phyloP scores from a whole-genome alignment of 2,797 vertebrate genomes.

The Helostoma temminkii region DNA sequence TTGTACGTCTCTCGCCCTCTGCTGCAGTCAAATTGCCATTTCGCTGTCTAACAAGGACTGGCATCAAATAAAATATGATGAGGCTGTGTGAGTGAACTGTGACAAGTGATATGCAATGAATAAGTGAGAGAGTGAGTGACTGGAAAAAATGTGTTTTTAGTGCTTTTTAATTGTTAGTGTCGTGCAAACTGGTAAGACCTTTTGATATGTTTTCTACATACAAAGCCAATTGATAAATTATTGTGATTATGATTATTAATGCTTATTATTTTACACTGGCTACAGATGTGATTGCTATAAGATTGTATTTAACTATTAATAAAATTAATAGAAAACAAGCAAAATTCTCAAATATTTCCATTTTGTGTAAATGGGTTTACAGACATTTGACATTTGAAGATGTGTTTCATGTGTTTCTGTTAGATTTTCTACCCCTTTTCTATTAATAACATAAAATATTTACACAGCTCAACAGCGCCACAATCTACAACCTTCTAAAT shows the following conservation, averaged over 20 bases:
- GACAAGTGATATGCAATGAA: not conserved
- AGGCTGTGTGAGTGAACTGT: slow-evolving; percentile 22
- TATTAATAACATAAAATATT: too few relatives aligned
- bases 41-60: slow-evolving; percentile 77
- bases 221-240: slow-evolving; percentile 2
- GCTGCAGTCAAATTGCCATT: slow-evolving; percentile 79
- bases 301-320: not conserved
- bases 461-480: too few relatives aligned
- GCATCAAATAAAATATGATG: slow-evolving; percentile 43
- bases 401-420: too few relatives aligned
- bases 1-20: slow-evolving; percentile 79
- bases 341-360: too few relatives aligned
- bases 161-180: slow-evolving; percentile 4
- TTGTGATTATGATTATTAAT: slow-evolving; percentile 3
- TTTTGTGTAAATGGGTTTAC: too few relatives aligned
- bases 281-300: slow-evolving; percentile 4
- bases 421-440: too few relatives aligned
- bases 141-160: not conserved
- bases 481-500: too few relatives aligned
- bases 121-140: not conserved
- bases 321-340: too few relatives aligned
- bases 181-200: not conserved
- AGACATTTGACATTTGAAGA: too few relatives aligned
- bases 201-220: slow-evolving; percentile 40
- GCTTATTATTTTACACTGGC: not conserved